Percentiles rank a stretch among this genome's conserved stretches.
These are phyloP conservation scores for Saccopteryx leptura DNA, from an alignment of 2,113 vertebrate species.

Conservation along the genomic window DNA sequence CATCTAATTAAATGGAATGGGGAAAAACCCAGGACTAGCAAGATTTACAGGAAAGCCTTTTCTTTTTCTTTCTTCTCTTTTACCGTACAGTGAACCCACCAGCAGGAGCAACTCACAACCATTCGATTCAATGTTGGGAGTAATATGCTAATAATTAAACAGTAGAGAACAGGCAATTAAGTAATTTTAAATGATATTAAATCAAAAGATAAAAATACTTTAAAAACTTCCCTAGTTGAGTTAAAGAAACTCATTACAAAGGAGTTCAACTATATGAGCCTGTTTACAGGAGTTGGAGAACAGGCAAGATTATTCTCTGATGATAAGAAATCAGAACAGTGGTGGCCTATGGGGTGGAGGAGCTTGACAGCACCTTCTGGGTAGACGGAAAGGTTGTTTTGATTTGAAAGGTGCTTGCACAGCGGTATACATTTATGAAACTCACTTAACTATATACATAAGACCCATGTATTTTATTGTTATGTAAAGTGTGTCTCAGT, in stretches of 20 bases:
- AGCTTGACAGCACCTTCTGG: background rate
- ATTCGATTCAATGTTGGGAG: background rate
- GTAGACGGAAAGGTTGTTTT: background rate
- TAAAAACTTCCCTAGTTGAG: background rate
- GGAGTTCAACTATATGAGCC: background rate
- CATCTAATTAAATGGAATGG: constrained; percentile 43
- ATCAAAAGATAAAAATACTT: background rate
- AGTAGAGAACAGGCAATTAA: background rate
- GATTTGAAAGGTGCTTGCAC: background rate
- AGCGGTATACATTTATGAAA: background rate
- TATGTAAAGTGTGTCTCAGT: background rate
- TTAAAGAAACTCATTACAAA: background rate
- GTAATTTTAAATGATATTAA: background rate
- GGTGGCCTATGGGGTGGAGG: rapidly evolving
- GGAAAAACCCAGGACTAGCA: background rate
- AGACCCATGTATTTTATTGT: background rate
- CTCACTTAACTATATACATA: background rate
- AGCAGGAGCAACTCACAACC: background rate
- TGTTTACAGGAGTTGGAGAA: background rate
- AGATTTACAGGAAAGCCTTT: constrained; percentile 55
- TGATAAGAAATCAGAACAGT: background rate
- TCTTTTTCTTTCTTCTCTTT: background rate
- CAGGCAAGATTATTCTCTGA: background rate
- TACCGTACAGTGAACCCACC: background rate
- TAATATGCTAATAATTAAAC: background rate